Percentiles rank a stretch among this genome's conserved stretches.
Conservation (phyloP, 2,113 vertebrate species). For the Halcyon senegalensis region DNA sequence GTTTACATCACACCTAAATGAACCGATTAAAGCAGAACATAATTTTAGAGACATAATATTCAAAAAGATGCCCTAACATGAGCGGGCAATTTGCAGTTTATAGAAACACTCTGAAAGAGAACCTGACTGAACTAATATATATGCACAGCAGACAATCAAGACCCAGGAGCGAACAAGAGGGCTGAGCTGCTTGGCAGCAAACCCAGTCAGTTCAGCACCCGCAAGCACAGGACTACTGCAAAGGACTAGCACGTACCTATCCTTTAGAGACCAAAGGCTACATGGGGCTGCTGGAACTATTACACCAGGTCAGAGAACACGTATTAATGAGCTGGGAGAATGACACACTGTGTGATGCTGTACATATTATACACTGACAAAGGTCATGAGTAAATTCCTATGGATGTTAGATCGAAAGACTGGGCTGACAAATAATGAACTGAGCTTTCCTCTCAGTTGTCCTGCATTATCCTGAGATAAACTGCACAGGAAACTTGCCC, state of each 20-base stretch:
- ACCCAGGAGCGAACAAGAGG: background rate
- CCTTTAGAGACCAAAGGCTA: background rate
- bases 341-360: accelerated
- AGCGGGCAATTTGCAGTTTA: background rate
- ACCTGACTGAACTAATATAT: background rate
- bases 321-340: background rate
- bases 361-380: background rate
- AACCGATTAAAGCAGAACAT: background rate
- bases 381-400: background rate
- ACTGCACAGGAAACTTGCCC: background rate
- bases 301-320: background rate
- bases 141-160: background rate
- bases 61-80: background rate
- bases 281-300: background rate
- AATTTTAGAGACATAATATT: background rate
- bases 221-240: background rate
- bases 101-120: background rate
- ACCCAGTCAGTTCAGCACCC: background rate
- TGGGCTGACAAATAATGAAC: background rate
- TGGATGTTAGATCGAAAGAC: background rate
- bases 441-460: background rate
- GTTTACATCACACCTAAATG: background rate
- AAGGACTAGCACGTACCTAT: background rate
- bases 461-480: background rate
- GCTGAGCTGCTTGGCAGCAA: background rate